A percentile compares a stretch with the other conserved stretches of the same genome.
Evolutionary conservation across 53 echinoderm and acorn worm species (phyloP).

Genomic region (Temnopleurus reevesii): DNA sequence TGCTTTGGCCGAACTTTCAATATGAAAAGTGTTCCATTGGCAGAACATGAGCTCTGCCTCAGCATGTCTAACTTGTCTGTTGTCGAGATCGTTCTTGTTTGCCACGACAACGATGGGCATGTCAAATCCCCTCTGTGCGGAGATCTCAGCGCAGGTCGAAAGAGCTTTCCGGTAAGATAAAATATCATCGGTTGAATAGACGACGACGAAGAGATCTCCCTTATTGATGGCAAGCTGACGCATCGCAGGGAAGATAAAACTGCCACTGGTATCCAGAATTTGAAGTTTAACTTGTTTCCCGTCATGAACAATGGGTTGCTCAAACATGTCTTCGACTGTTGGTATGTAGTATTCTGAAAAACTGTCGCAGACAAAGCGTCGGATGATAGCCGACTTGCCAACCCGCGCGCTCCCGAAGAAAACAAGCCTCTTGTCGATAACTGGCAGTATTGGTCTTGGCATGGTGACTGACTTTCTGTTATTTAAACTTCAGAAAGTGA

Average conservation of each 20-base stretch:
- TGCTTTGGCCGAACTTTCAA: conserved; percentile 35
- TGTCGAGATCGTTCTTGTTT: conserved; percentile 50
- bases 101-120: conserved; percentile 46
- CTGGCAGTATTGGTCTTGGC: not conserved
- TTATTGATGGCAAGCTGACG: conserved; percentile 21
- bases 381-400: conserved; percentile 70
- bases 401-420: conserved; percentile 68
- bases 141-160: conserved; percentile 36
- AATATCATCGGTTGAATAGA: conserved; percentile 23
- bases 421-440: conserved; percentile 57
- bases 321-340: conserved; percentile 67
- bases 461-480: not conserved
- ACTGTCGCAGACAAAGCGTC: conserved; percentile 48
- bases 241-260: conserved; percentile 61
- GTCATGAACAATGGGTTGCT: not conserved
- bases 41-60: conserved; percentile 58
- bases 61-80: conserved; percentile 13
- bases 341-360: conserved; percentile 56
- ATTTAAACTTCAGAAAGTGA: not conserved
- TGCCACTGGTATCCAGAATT: conserved; percentile 73
- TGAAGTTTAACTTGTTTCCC: conserved; percentile 45
- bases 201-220: conserved; percentile 48
- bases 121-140: not conserved
- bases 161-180: conserved; percentile 28
- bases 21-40: conserved; percentile 49